Conservation (phyloP, 1,140 invertebrate genomes). For the Theocolax elegans region DNA sequence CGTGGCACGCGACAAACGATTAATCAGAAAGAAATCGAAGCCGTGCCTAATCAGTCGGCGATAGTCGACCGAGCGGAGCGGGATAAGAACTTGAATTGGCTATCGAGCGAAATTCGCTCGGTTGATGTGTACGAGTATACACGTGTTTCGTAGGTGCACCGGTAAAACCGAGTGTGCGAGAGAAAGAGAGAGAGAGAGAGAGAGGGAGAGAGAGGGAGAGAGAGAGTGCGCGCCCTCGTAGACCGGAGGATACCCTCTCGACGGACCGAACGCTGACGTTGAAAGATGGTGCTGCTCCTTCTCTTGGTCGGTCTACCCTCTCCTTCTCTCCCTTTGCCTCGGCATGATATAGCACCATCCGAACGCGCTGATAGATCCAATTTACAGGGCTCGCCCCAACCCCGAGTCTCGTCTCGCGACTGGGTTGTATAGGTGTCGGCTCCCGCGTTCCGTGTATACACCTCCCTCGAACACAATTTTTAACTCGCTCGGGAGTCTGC, state of each 20-base stretch:
- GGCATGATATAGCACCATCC: constrained; percentile 66
- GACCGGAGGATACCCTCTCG: constrained; percentile 12
- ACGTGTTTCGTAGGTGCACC: too few species aligned
- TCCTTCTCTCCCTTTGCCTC: constrained; percentile 47
- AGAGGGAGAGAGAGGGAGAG: too few species aligned
- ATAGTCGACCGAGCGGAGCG: constrained; percentile 43
- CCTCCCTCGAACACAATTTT: constrained; percentile 43
- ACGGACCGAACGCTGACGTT: constrained; percentile 53
- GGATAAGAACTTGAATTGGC: constrained; percentile 55
- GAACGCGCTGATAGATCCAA: constrained; percentile 66
- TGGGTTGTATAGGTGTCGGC: neutral
- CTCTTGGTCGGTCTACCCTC: neutral
- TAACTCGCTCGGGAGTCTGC: constrained; percentile 38
- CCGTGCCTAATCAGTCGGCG: constrained; percentile 49
- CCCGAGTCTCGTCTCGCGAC: neutral
- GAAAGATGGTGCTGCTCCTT: constrained; percentile 56
- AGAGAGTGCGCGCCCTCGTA: neutral
- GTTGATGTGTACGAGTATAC: neutral
- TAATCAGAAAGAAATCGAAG: constrained; percentile 52
- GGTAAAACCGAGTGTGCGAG: too few species aligned
- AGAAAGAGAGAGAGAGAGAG: too few species aligned
- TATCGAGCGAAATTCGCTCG: constrained; percentile 43
- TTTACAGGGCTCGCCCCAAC: constrained; percentile 47
- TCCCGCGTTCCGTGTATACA: neutral
- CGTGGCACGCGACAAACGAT: constrained; percentile 45